Evolutionary conservation across 2,888 invertebrate species (phyloP).

Genomic region (Lacanobia wlatinum): DNA sequence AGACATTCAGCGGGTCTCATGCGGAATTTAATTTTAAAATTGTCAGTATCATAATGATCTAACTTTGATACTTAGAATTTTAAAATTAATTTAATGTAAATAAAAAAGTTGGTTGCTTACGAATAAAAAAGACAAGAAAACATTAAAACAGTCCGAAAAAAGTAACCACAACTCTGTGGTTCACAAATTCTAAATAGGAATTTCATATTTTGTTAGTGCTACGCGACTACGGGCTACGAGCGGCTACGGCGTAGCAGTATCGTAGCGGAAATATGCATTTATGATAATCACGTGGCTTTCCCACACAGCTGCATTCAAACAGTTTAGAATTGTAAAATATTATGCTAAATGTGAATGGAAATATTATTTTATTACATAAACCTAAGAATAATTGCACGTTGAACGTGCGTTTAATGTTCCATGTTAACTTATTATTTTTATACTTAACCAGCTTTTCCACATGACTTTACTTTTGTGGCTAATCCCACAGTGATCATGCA

Average conservation of each 20-base stretch:
- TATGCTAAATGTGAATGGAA: conserved; percentile 28
- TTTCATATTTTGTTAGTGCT: conserved; percentile 48
- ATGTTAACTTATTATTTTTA: background rate
- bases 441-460: background rate
- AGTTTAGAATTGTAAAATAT: conserved; percentile 57
- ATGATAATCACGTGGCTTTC: conserved; percentile 62
- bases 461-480: too few relatives aligned
- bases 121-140: too few relatives aligned
- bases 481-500: too few relatives aligned
- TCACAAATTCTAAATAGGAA: conserved; percentile 44
- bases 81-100: too few relatives aligned
- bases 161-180: conserved; percentile 6
- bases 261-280: conserved; percentile 67
- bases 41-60: too few relatives aligned
- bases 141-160: conserved; percentile 5
- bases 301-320: conserved; percentile 36
- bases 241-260: conserved; percentile 64
- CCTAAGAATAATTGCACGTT: background rate
- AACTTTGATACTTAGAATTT: too few relatives aligned
- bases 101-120: too few relatives aligned
- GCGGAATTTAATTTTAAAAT: too few relatives aligned
- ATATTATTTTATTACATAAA: conserved; percentile 35
- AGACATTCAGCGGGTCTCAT: too few relatives aligned
- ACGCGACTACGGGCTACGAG: conserved; percentile 51
- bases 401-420: background rate